phyloP scores from a whole-genome alignment of 2,113 vertebrate species.

The Neomonachus schauinslandi region DNA sequence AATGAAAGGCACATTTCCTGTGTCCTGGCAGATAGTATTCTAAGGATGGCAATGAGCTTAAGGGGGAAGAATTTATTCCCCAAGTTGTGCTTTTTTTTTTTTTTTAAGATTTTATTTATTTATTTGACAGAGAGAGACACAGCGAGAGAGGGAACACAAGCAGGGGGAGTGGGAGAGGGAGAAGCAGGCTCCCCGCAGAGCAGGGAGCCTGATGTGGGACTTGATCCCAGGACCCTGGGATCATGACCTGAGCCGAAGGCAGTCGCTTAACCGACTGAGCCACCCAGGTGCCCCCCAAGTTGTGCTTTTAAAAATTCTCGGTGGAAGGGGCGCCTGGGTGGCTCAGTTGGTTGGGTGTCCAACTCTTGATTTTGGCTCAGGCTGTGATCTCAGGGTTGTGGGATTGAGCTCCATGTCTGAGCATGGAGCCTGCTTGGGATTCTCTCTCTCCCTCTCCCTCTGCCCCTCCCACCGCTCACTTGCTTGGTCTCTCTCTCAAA shows the following conservation, averaged over 20 bases:
- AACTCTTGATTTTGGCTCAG: not conserved
- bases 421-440: not conserved
- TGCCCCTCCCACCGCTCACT: not conserved
- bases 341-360: not conserved
- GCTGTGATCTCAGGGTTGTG: not conserved
- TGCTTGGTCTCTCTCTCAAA: not conserved
- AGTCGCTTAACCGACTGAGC: no score
- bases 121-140: no score
- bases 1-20: not conserved
- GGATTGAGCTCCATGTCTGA: not conserved
- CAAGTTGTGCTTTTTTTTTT: slow-evolving; percentile 18
- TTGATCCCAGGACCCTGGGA: no score
- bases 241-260: no score
- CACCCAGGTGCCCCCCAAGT: no score
- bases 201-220: no score
- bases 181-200: no score
- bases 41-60: not conserved
- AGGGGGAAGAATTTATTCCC: not conserved
- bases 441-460: not conserved
- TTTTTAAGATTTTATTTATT: no score
- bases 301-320: slow-evolving; percentile 31
- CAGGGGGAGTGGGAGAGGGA: no score
- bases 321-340: not conserved
- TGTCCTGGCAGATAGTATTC: not conserved
- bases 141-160: no score